Evolutionary conservation across 92 coral and sea anemone species (phyloP), one percentile per base, ranked within the genome.

Genomic region (Porites evermanni): DNA sequence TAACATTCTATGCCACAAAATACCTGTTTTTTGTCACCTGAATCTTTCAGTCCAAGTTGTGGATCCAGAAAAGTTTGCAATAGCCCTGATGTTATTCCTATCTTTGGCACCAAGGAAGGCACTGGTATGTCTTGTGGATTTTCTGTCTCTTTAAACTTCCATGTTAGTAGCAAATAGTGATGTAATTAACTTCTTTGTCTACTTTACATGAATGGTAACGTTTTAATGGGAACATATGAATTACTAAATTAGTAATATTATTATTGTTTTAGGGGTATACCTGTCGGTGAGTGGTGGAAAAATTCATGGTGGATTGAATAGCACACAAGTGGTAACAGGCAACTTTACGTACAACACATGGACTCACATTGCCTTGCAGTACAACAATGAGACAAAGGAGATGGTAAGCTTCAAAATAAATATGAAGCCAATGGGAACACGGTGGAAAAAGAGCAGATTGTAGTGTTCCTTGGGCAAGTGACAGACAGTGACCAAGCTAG

Each of bases 311-410:
- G 91, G 91, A 17, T 26, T 81, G 65, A 70, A 44, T n/a, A 17
- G 23, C 5, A 54, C 8, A 6, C 65, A 81, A 9, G n/a, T 59
- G 18, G 21, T 70, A 3, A 63, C 13, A 20, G 87, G 91, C 3
- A 82, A 76, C 80, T 88, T 88, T 69, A 51, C 53, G 0, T 88
- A 88, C 84, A 88, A 88, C 79, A 67, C 60, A 17, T 88, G 91
- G 91, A 88, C 87, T 4, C 91, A 88, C 50, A 64, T 88, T 51
- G 91, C 91, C 11, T 69, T 88, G 21, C 91, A 88, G 32, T 88
- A 83, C 84, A 78, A 83, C 67, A 70, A 69, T 56, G 67, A 80
- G 38, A 88, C 79, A 38, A 70, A 70, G 56, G 68, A 82, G 20
- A 88, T 83, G 75, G 91, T 83, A 52, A 29, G 76, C 47, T 38